Conservation (phyloP, 2,888 invertebrate species). For the Leptinotarsa rubiginosa region DNA sequence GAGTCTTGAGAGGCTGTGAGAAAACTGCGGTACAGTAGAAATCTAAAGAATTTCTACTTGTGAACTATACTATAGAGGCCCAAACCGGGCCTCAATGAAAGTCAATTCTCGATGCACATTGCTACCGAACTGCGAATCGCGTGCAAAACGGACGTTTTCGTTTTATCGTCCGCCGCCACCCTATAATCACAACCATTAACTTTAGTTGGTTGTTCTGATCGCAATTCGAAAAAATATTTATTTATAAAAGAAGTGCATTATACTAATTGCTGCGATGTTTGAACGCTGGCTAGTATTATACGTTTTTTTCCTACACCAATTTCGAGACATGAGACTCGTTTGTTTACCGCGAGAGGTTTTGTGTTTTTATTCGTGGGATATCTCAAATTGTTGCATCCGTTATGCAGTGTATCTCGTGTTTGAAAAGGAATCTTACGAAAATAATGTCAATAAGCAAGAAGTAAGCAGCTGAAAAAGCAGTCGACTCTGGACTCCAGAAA, state of each 20-base stretch:
- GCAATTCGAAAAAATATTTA: conserved; percentile 49
- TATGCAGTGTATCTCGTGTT: too few species aligned
- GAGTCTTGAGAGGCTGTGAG: too few species aligned
- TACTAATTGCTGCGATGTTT: conserved; percentile 28
- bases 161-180: conserved; percentile 52
- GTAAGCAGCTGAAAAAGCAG: too few species aligned
- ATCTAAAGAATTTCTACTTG: too few species aligned
- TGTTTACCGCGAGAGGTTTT: not conserved
- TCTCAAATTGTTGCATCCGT: not conserved
- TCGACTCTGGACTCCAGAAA: too few species aligned
- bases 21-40: too few species aligned
- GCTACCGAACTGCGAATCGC: conserved; percentile 57
- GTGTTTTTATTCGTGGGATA: not conserved
- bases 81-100: not conserved
- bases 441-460: too few species aligned
- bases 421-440: too few species aligned
- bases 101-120: conserved; percentile 49
- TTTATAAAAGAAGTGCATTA: conserved; percentile 38
- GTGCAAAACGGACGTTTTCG: conserved; percentile 50
- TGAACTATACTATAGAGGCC: too few species aligned
- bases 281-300: conserved; percentile 4
- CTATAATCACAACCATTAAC: conserved; percentile 54
- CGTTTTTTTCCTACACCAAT: not conserved
- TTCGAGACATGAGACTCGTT: not conserved
- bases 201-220: conserved; percentile 47